These are phyloP conservation scores for Nothobranchius kuhntae DNA, from an alignment of 2,113 vertebrate species.

Conservation along the genomic window DNA sequence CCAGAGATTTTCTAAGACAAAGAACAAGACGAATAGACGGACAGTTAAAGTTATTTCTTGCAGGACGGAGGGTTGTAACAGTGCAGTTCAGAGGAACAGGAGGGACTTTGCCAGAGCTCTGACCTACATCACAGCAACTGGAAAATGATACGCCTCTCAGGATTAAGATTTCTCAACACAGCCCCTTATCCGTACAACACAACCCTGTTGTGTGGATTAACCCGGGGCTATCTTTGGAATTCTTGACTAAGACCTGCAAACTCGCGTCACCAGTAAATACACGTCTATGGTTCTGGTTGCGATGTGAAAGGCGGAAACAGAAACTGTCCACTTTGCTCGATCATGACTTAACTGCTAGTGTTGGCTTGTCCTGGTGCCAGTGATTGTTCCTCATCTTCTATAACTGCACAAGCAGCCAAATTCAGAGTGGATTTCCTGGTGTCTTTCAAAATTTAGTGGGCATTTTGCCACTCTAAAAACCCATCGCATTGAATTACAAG, in stretches of 20 bases:
- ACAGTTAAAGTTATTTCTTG: constrained; percentile 39
- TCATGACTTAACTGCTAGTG: constrained; percentile 49
- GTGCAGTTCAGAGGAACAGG: constrained; percentile 46
- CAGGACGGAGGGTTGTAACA: constrained; percentile 17
- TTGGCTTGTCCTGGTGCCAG: constrained; percentile 42
- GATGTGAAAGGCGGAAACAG: constrained; percentile 4
- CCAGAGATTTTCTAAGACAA: no score
- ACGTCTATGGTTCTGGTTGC: constrained; percentile 7
- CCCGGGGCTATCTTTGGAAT: constrained; percentile 60
- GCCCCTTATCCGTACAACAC: constrained; percentile 50
- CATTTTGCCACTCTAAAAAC: constrained; percentile 66
- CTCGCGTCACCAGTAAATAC: constrained; percentile 36
- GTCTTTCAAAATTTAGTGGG: constrained; percentile 66
- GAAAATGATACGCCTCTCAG: constrained; percentile 69
- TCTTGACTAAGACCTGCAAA: constrained; percentile 54
- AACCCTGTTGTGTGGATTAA: constrained; percentile 67
- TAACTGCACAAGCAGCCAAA: constrained; percentile 56
- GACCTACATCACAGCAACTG: constrained; percentile 74
- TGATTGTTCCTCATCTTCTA: constrained; percentile 60
- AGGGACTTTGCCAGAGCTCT: constrained; percentile 62
- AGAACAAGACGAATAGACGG: constrained; percentile 20
- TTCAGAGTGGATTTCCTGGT: constrained; percentile 66
- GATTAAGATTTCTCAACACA: constrained; percentile 68
- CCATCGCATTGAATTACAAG: constrained; percentile 73
- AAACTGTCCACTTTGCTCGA: constrained; percentile 47